phyloP scores from a whole-genome alignment of 1,140 invertebrate genomes.

The Mylabris phalerata region DNA sequence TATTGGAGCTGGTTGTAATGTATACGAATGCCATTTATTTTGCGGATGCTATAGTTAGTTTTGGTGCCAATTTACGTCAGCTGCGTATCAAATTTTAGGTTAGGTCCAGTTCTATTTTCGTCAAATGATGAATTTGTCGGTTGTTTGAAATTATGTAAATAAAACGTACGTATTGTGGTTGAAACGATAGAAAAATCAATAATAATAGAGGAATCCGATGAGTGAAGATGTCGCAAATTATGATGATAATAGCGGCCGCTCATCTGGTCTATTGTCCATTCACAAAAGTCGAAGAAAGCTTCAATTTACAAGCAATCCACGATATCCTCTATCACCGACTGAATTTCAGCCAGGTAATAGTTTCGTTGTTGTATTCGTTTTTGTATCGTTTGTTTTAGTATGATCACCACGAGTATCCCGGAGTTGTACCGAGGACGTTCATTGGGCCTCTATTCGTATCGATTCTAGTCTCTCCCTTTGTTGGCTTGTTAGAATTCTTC shows the following conservation, averaged over 20 bases:
- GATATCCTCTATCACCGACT: slow-evolving; percentile 85
- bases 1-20: no score
- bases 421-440: slow-evolving; percentile 96
- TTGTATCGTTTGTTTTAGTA: slow-evolving; percentile 61
- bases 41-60: no score
- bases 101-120: slow-evolving; percentile 25
- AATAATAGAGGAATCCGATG: neutral
- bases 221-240: slow-evolving; percentile 40
- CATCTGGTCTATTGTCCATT: slow-evolving; percentile 87
- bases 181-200: slow-evolving; percentile 4
- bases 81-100: slow-evolving; percentile 9
- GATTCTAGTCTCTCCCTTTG: slow-evolving; percentile 68
- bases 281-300: slow-evolving; percentile 99
- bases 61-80: no score
- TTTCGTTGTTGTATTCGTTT: neutral
- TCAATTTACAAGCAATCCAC: slow-evolving; percentile 96
- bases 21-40: no score
- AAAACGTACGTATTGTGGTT: neutral
- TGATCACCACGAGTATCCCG: slow-evolving; percentile 97
- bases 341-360: slow-evolving; percentile 74
- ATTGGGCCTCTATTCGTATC: slow-evolving; percentile 86
- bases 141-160: slow-evolving; percentile 25
- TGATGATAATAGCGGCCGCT: slow-evolving; percentile 53
- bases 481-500: slow-evolving; percentile 59
- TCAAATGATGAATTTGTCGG: slow-evolving; percentile 15